Evolutionary conservation across 2,888 invertebrate species (phyloP), one percentile per base, ranked within the genome.

Genomic region (Cephonodes hylas): DNA sequence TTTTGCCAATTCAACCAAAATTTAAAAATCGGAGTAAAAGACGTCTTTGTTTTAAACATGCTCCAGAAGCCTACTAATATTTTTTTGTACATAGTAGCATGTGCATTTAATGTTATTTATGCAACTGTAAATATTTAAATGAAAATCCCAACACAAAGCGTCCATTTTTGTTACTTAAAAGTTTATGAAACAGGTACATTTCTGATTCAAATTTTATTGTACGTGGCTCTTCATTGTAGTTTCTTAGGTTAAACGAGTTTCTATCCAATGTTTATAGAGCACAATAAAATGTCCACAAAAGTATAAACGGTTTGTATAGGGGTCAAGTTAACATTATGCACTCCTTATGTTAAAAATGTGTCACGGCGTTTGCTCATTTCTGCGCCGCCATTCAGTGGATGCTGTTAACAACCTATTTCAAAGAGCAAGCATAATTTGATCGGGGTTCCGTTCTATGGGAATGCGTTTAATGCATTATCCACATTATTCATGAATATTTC

Each of bases 321-420:
- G 87, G 88, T 88, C 85, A 88, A 88, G 86, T 86, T 84, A 88
- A 88, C 85, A 86, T 85, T 88, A 88, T 89, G 85, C 88, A 86
- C 83, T 86, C 77, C 80, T 79, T 83, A 77, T 79, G 79, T 84
- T 79, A 71, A 80, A 79, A 86, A 88, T 86, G 84, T 85, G 89
- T 84, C 86, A 84, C 86, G 83, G 84, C 84, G 83, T 84, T 89
- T 92, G 92, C 89, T 91, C 92, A 90, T 87, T 92, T 91, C 82
- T 85, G 83, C 85, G 86, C 76, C 85, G 76, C 86, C 74, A 87
- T 91, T 90, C 83, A 91, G 86, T 79, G 87, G 89, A 89, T 88
- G 89, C 90, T 91, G 92, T 92, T 92, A 92, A 92, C 92, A 92
- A 90, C 88, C 83, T 84, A 83, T 86, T 83, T 90, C 76, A 92